These are phyloP conservation scores for Pegea sp. DNA, from an alignment of 23 tunicate genomes.

Conservation along the genomic window DNA sequence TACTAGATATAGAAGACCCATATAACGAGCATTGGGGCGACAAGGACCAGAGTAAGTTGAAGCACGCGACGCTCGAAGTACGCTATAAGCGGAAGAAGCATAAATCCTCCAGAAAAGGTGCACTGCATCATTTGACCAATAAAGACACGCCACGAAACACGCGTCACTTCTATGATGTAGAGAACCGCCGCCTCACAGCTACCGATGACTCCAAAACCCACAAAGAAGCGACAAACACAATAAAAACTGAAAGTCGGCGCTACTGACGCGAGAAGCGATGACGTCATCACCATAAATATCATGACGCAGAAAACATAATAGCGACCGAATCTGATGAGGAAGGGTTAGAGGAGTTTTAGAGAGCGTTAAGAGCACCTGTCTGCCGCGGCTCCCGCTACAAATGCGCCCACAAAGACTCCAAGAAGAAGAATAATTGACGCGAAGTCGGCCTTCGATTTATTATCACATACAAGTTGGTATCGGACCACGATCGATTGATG, in stretches of 20 bases:
- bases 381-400: conserved; percentile 33
- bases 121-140: not conserved
- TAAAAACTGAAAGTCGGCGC: conserved; percentile 32
- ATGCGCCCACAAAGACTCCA: conserved; percentile 51
- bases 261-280: too few relatives aligned
- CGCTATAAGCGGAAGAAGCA: not conserved
- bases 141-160: not conserved
- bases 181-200: conserved; percentile 31
- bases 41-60: too few relatives aligned
- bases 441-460: too few relatives aligned
- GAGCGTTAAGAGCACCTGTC: too few relatives aligned
- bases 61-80: not conserved
- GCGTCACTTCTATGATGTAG: conserved; percentile 4
- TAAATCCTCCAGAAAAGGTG: not conserved
- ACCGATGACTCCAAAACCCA: conserved; percentile 47
- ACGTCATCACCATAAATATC: too few relatives aligned
- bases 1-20: too few relatives aligned
- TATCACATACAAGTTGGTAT: not conserved
- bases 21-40: too few relatives aligned
- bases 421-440: too few relatives aligned
- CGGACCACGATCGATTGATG: not conserved
- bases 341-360: too few relatives aligned
- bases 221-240: conserved; percentile 13
- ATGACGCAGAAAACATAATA: too few relatives aligned
- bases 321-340: too few relatives aligned